Evolutionary conservation across 2,113 vertebrate genomes (phyloP).

Genomic region (Varanus salvator): DNA sequence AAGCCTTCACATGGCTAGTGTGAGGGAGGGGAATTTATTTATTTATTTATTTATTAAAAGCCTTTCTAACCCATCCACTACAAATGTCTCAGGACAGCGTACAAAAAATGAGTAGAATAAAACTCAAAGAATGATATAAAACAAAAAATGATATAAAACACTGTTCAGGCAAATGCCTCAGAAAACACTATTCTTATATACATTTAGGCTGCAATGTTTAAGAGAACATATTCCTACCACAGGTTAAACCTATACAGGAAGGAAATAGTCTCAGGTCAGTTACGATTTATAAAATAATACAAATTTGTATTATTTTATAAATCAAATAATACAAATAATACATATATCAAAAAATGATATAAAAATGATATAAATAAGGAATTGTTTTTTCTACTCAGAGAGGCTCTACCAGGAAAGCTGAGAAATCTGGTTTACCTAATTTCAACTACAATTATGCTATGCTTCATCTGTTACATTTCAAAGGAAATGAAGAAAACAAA

Average conservation of each 20-base stretch:
- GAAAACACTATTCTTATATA: conserved; percentile 34
- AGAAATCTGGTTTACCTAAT: neutral
- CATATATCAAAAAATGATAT: no score
- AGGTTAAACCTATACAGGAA: neutral
- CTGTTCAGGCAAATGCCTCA: neutral
- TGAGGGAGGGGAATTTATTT: no score
- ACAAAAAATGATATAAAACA: conserved; percentile 28
- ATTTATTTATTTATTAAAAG: no score
- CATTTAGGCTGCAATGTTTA: conserved; percentile 37
- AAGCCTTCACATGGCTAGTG: neutral
- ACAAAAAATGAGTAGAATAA: no score
- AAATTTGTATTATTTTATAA: neutral
- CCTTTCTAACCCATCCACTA: no score
- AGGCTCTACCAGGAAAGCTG: neutral
- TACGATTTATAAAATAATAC: neutral
- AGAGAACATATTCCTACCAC: conserved; percentile 11
- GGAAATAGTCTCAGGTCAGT: neutral
- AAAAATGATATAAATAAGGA: no score
- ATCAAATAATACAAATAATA: no score
- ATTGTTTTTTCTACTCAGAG: neutral
- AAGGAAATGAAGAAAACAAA: neutral
- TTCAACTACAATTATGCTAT: neutral
- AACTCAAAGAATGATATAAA: no score
- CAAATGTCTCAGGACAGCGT: no score
- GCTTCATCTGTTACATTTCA: neutral